These are phyloP conservation scores for Sclerurus mexicanus DNA, from an alignment of 2,113 vertebrate species.

Conservation along the genomic window DNA sequence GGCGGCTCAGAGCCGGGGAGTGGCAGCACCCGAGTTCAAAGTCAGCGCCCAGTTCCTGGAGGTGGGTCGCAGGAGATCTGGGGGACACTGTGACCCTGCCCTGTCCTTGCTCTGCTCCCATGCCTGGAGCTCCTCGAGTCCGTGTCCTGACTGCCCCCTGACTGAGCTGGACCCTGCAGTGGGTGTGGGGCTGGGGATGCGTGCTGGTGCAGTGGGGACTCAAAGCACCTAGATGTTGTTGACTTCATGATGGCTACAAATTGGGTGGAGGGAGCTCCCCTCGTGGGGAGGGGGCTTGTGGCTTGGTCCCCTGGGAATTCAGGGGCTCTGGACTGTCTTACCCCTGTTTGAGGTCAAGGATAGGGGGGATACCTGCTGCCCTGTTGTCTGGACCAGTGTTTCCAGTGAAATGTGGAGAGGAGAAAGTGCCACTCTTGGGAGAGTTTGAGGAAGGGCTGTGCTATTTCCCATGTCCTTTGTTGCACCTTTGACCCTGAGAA, in stretches of 20 bases:
- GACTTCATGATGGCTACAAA: not conserved
- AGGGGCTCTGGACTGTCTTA: not conserved
- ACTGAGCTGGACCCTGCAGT: not conserved
- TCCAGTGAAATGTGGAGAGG: not conserved
- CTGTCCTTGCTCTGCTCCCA: not conserved
- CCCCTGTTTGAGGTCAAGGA: not conserved
- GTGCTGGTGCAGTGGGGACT: not conserved
- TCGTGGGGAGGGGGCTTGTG: not conserved
- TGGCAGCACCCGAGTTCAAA: slow-evolving; percentile 89
- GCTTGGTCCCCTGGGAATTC: not conserved
- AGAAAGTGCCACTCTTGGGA: not conserved
- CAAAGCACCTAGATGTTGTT: accelerated
- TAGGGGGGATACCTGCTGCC: accelerated
- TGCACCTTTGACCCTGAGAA: not conserved
- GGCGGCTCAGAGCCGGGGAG: slow-evolving; percentile 73
- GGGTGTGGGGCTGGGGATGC: accelerated
- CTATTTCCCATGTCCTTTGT: not conserved
- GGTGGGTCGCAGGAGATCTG: slow-evolving; percentile 65
- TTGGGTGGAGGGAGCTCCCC: not conserved
- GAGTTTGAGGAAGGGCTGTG: not conserved
- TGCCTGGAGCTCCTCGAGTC: not conserved
- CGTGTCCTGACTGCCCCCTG: too few species aligned
- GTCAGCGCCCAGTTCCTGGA: slow-evolving; percentile 98
- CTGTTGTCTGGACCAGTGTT: not conserved
- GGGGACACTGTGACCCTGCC: too few species aligned